Conservation (phyloP, 1,140 invertebrate species). For the Musca vetustissima region DNA sequence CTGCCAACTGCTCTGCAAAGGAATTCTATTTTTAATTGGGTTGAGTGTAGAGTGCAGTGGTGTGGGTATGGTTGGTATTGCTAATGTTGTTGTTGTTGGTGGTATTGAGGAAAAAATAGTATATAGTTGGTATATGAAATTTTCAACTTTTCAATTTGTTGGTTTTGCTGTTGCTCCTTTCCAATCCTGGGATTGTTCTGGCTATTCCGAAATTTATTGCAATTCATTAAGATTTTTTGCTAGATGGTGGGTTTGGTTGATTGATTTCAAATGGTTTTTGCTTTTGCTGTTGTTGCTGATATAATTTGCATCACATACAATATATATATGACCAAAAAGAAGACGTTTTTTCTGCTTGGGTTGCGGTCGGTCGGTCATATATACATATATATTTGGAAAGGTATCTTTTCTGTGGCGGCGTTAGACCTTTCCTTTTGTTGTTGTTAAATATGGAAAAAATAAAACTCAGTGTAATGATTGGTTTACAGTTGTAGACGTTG, state of each 20-base stretch:
- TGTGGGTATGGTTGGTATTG: too few relatives aligned
- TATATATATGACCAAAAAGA: neutral
- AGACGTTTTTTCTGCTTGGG: neutral
- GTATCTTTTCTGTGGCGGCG: neutral
- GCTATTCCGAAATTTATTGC: neutral
- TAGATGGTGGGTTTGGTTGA: neutral
- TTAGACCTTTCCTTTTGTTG: neutral
- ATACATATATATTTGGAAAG: neutral
- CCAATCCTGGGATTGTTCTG: conserved; percentile 7
- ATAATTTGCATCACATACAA: conserved; percentile 12
- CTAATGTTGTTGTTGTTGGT: conserved; percentile 38
- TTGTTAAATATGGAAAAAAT: neutral
- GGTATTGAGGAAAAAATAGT: too few relatives aligned
- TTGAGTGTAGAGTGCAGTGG: conserved; percentile 37
- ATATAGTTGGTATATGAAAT: conserved; percentile 35
- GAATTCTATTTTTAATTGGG: conserved; percentile 33
- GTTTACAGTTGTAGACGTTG: too few relatives aligned
- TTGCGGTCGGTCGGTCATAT: neutral
- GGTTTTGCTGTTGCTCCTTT: neutral
- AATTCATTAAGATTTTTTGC: conserved; percentile 13
- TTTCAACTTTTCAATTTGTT: conserved; percentile 9
- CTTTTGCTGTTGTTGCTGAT: neutral
- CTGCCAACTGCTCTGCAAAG: conserved; percentile 5
- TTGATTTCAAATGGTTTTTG: neutral
- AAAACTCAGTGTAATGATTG: too few relatives aligned